Evolutionary conservation across 2,888 invertebrate species (phyloP), one percentile per base, ranked within the genome.

Genomic region (Stegana nigrithorax): DNA sequence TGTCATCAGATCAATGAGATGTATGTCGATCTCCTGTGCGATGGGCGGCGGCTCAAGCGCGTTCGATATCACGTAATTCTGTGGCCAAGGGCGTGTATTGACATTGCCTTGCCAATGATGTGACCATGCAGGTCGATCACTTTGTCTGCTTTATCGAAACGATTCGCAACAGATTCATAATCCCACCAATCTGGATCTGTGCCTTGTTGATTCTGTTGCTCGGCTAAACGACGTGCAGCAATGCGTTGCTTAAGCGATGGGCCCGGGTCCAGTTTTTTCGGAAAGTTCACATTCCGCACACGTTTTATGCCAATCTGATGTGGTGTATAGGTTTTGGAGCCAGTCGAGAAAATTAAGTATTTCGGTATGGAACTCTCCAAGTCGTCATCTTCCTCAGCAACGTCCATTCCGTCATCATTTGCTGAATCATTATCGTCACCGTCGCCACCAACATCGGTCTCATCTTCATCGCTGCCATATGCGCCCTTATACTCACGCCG

Each of bases 71-170:
- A 88, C 87, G 79, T 92, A 93, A 60, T 90, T 90, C 73, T 90
- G 87, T 0, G 93, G 94, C 94, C 94, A 94, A 0, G 94, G 91
- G 51, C 94, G 88, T 68, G 92, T 91, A 82, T 94, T 94, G 0
- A 94, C 93, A 83, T 94, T 1, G 92, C 91, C 93, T 95, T 93
- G 72, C 95, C 95, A 72, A 94, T 93, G 63, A 95, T 94, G 80
- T 94, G 93, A 0, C 94, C 94, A 80, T 93, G 91, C 58, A 95
- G 87, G 84, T 95, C 94, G 66, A 95, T 92, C 6, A 93, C 84
- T 83, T 93, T 91, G 85, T 95, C 94, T 14, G 93, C 89, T 80
- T 89, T 88, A 81, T 94, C 92, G 70, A 91, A 92, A 72, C 89
- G 89, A 76, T 91, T 89, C 6, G 89, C 89, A 3, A 92, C 91